Conservation (phyloP, 2,797 vertebrate genomes). For the Pyrocephalus nanus region DNA sequence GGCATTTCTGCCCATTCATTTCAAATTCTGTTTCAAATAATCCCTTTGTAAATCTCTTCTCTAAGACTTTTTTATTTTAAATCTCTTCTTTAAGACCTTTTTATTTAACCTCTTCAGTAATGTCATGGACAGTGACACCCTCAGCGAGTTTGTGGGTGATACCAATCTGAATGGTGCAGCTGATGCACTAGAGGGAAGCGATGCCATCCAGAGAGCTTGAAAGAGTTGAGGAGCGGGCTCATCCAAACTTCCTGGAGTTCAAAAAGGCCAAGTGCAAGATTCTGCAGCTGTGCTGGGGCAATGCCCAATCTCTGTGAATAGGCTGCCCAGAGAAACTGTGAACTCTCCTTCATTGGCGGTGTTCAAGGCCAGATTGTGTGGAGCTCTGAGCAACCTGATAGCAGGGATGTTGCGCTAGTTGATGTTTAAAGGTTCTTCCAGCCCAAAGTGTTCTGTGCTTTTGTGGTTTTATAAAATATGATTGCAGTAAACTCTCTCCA, state of each 20-base stretch:
- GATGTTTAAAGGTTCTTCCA: background rate
- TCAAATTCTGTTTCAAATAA: background rate
- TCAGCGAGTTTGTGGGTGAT: background rate
- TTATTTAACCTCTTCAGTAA: background rate
- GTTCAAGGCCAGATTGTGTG: background rate
- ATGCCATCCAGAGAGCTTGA: background rate
- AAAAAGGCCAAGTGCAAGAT: background rate
- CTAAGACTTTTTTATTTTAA: background rate
- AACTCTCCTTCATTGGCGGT: background rate
- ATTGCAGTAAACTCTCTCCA: background rate
- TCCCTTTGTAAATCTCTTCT: background rate
- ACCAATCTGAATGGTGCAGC: background rate
- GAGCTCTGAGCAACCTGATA: background rate
- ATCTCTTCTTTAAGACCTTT: too few species aligned
- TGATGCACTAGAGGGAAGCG: background rate
- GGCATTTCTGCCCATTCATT: background rate
- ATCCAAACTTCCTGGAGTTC: background rate
- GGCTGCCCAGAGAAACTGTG: background rate
- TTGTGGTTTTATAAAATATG: background rate
- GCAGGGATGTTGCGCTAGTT: background rate
- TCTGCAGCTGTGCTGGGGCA: rapidly evolving
- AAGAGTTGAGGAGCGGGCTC: background rate
- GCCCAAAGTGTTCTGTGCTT: background rate
- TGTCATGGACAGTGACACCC: too few species aligned
- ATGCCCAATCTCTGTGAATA: background rate